A percentile compares a stretch with the other conserved stretches of the same genome.
Conservation (phyloP, 1,140 invertebrate species). For the Anoplolepis gracilipes region DNA sequence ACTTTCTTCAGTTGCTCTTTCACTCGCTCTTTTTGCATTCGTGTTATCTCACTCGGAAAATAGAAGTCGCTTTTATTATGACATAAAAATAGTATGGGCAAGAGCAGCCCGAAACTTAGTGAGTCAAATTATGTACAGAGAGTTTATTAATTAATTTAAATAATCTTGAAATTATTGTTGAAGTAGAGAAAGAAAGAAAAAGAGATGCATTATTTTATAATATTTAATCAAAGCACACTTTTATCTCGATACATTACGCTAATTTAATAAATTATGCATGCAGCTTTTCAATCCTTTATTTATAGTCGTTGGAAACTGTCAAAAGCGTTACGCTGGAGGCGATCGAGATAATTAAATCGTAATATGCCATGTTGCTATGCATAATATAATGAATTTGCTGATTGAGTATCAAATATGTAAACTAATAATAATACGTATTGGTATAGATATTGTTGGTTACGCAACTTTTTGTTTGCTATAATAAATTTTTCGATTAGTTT, state of each 20-base stretch:
- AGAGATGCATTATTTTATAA: too few relatives aligned
- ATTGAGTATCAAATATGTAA: slow-evolving; percentile 15
- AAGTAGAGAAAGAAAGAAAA: neutral
- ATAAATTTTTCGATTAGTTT: slow-evolving; percentile 20
- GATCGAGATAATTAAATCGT: slow-evolving; percentile 40
- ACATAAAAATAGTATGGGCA: neutral
- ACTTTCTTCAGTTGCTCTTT: slow-evolving; percentile 44
- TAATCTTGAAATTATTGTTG: neutral
- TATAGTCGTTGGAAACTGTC: slow-evolving; percentile 6
- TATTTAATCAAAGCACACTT: neutral
- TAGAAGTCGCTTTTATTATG: slow-evolving; percentile 43
- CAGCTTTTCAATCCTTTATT: neutral
- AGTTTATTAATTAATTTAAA: slow-evolving; percentile 42
- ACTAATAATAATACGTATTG: slow-evolving; percentile 7
- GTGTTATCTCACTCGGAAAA: slow-evolving; percentile 53
- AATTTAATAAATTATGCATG: slow-evolving; percentile 29
- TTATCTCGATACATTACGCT: neutral
- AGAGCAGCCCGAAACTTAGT: neutral
- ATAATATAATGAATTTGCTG: neutral
- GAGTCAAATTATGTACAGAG: neutral
- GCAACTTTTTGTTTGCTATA: slow-evolving; percentile 19
- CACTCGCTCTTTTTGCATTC: slow-evolving; percentile 41
- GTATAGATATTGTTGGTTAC: neutral
- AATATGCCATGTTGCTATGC: neutral
- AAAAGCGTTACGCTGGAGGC: neutral